Evolutionary conservation across 2,113 vertebrate genomes (phyloP).

Genomic region (Clupea harengus): DNA sequence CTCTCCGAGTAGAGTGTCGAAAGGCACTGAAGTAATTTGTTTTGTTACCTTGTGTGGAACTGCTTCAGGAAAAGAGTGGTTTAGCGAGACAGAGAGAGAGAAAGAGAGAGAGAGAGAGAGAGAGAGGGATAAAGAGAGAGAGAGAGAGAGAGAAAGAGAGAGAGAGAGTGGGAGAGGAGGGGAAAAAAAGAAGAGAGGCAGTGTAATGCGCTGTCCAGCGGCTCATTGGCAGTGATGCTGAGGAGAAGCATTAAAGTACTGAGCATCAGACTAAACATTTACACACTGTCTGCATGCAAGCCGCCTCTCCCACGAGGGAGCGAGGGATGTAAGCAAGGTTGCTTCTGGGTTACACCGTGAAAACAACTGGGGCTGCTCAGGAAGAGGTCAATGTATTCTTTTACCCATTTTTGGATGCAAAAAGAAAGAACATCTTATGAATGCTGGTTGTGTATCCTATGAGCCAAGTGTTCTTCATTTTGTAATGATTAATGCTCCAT

Average conservation of each 20-base stretch:
- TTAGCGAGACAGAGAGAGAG: constrained; percentile 26
- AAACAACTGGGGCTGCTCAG: background rate
- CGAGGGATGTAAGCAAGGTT: background rate
- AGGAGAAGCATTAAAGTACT: constrained; percentile 43
- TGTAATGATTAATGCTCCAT: background rate
- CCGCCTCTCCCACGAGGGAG: constrained; percentile 3
- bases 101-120: background rate
- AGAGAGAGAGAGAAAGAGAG: background rate
- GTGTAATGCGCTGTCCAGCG: background rate
- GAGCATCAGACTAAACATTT: constrained; percentile 60
- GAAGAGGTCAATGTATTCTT: background rate
- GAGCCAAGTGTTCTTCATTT: too few relatives aligned
- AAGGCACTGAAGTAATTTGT: constrained; percentile 48
- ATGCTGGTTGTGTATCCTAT: background rate
- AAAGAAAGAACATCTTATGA: background rate
- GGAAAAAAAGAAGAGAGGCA: background rate
- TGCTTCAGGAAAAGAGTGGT: constrained; percentile 38
- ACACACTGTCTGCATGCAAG: constrained; percentile 40
- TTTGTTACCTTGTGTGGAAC: constrained; percentile 45
- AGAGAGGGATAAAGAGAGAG: background rate
- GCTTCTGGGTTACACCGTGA: background rate
- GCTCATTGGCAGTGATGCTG: constrained; percentile 28
- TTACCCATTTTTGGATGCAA: background rate
- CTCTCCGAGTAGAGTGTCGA: constrained; percentile 13
- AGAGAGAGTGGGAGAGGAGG: background rate